Evolutionary conservation across 2,888 invertebrate genomes (phyloP).

Genomic region (Cybosia mesomella): DNA sequence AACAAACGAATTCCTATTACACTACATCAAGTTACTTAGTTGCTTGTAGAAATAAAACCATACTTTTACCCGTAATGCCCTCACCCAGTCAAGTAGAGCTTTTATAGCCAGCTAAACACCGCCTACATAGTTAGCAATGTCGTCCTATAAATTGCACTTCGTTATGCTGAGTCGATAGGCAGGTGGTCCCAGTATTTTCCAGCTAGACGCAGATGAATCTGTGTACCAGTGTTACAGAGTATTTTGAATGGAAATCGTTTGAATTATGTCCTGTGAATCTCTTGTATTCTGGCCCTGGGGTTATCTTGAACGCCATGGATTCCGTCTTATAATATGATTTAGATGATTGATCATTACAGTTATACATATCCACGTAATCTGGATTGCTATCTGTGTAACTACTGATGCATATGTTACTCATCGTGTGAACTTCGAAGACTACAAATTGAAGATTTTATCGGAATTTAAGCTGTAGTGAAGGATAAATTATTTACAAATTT

Average conservation of each 20-base stretch:
- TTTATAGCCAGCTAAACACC: constrained; percentile 47
- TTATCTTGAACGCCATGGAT: background rate
- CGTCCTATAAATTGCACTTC: constrained; percentile 78
- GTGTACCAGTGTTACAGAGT: constrained; percentile 30
- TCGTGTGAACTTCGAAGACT: background rate
- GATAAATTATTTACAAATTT: no score
- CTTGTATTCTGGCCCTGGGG: constrained; percentile 15
- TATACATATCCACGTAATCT: background rate
- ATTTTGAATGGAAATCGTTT: constrained; percentile 24
- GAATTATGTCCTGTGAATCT: constrained; percentile 25
- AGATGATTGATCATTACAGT: background rate
- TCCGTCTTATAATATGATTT: background rate
- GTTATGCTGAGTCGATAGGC: constrained; percentile 77
- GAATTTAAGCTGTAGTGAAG: no score
- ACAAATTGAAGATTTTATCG: no score
- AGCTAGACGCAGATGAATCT: constrained; percentile 51
- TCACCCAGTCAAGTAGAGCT: constrained; percentile 31
- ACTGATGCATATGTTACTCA: background rate
- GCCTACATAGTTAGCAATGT: constrained; percentile 55
- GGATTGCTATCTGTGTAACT: background rate
- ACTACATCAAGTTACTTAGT: constrained; percentile 31
- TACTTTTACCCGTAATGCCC: constrained; percentile 36
- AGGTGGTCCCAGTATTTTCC: constrained; percentile 70
- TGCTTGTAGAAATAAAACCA: constrained; percentile 39
- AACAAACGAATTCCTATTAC: constrained; percentile 29